phyloP scores from a whole-genome alignment of 2,113 vertebrate species.

The Eidolon helvum region DNA sequence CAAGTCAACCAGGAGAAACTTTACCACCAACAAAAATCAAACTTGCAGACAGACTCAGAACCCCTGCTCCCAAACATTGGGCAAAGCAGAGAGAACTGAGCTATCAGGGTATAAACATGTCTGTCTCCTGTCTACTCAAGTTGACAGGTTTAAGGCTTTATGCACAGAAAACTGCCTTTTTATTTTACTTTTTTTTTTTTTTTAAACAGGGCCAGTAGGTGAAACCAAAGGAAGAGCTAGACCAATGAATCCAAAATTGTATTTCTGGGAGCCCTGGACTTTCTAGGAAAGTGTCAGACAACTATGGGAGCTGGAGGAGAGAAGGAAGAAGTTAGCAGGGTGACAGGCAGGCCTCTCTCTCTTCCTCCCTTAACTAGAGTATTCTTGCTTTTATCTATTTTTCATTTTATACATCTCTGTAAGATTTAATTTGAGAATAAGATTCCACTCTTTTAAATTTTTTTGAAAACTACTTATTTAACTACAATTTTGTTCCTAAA shows the following conservation, averaged over 20 bases:
- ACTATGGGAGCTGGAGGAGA: neutral
- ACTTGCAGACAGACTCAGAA: slow-evolving; percentile 43
- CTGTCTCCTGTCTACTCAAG: slow-evolving; percentile 47
- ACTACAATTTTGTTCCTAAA: slow-evolving; percentile 62
- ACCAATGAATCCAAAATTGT: neutral
- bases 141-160: slow-evolving; percentile 46
- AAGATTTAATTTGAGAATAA: slow-evolving; percentile 30
- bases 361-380: slow-evolving; percentile 17
- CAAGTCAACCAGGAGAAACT: slow-evolving; percentile 43
- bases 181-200: neutral
- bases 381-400: slow-evolving; percentile 15
- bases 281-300: neutral
- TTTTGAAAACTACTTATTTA: slow-evolving; percentile 57
- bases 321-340: neutral
- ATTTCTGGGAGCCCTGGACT: neutral
- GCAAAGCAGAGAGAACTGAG: slow-evolving; percentile 25
- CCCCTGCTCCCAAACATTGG: neutral
- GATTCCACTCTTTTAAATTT: neutral
- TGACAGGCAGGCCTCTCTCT: neutral
- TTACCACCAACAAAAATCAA: slow-evolving; percentile 55
- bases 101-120: slow-evolving; percentile 31
- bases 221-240: neutral
- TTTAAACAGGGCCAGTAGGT: neutral
- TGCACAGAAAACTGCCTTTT: neutral
- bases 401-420: slow-evolving; percentile 41